phyloP scores from a whole-genome alignment of 2,888 invertebrate species.

The Drosophila monieri region DNA sequence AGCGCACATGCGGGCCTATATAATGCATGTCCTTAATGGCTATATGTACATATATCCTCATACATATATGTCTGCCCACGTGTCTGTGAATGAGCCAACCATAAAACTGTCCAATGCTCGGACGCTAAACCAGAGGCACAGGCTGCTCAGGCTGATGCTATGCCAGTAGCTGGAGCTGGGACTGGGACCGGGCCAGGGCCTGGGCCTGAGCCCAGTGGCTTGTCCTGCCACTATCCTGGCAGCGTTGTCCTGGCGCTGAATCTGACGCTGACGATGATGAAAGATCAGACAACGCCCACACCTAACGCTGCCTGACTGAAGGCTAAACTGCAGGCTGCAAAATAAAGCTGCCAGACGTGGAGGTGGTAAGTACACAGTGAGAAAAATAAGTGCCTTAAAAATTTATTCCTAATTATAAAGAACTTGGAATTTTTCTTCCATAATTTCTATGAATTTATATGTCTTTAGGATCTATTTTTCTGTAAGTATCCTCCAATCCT shows the following conservation, averaged over 20 bases:
- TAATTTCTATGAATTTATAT: too few species aligned
- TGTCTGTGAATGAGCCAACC: conserved; percentile 25
- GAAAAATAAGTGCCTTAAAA: not conserved
- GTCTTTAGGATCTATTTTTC: too few species aligned
- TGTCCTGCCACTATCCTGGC: conserved; percentile 3
- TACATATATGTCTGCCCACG: not conserved
- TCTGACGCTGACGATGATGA: conserved; percentile 67
- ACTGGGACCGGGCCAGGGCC: not conserved
- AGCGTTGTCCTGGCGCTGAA: conserved; percentile 20
- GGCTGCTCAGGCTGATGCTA: not conserved
- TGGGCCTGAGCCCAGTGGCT: not conserved
- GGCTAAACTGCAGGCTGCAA: conserved; percentile 48
- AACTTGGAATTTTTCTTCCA: too few species aligned
- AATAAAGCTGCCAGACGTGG: conserved; percentile 49
- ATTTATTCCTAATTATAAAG: too few species aligned
- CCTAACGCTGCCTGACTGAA: conserved; percentile 53
- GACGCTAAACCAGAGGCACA: conserved; percentile 36
- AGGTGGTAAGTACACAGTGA: conserved; percentile 24
- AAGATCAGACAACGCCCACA: conserved; percentile 72
- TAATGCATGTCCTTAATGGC: conserved; percentile 31
- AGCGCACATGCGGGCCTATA: conserved; percentile 49
- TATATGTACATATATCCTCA: conserved; percentile 5
- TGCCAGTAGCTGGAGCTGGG: not conserved
- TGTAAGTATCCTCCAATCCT: too few species aligned
- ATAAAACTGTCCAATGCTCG: conserved; percentile 57